Conservation (phyloP, 1,140 invertebrate species). For the Aradophagus sp. region DNA sequence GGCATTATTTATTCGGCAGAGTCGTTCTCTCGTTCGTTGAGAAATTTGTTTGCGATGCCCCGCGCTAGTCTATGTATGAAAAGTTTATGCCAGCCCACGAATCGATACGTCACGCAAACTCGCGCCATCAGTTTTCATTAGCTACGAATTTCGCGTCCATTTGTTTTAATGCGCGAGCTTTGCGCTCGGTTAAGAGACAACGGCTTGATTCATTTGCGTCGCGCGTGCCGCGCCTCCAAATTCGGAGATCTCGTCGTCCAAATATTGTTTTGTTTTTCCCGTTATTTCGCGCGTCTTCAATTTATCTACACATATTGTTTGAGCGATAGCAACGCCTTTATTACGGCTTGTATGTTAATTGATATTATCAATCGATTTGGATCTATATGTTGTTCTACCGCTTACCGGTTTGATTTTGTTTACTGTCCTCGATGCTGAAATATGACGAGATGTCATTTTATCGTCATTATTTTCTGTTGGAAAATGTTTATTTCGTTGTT, state of each 20-base stretch:
- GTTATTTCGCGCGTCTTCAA: no score
- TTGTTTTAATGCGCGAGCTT: slow-evolving; percentile 2
- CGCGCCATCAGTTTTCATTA: slow-evolving; percentile 30
- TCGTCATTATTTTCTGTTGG: slow-evolving; percentile 28
- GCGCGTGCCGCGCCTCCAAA: not conserved
- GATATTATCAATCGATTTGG: slow-evolving; percentile 2
- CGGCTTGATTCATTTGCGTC: slow-evolving; percentile 16
- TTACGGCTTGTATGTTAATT: no score
- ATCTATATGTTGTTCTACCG: slow-evolving; percentile 1
- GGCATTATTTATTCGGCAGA: slow-evolving; percentile 58
- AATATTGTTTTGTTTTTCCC: slow-evolving; percentile 5
- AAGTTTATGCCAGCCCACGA: slow-evolving; percentile 25
- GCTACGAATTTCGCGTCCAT: slow-evolving; percentile 9
- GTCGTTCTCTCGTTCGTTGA: slow-evolving; percentile 14
- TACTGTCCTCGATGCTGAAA: slow-evolving; percentile 8
- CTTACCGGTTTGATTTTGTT: slow-evolving; percentile 4
- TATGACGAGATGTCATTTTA: slow-evolving; percentile 8
- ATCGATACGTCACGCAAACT: slow-evolving; percentile 17
- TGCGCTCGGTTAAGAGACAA: slow-evolving; percentile 7
- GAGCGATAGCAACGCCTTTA: no score
- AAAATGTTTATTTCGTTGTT: slow-evolving; percentile 41
- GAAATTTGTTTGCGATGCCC: slow-evolving; percentile 39
- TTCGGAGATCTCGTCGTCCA: slow-evolving; percentile 21
- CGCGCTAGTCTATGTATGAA: slow-evolving; percentile 10
- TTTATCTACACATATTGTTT: no score